Base-by-base conservation (phyloP, 2,888 invertebrate genomes). In the Sphaerophoria rueppellii region DNA sequence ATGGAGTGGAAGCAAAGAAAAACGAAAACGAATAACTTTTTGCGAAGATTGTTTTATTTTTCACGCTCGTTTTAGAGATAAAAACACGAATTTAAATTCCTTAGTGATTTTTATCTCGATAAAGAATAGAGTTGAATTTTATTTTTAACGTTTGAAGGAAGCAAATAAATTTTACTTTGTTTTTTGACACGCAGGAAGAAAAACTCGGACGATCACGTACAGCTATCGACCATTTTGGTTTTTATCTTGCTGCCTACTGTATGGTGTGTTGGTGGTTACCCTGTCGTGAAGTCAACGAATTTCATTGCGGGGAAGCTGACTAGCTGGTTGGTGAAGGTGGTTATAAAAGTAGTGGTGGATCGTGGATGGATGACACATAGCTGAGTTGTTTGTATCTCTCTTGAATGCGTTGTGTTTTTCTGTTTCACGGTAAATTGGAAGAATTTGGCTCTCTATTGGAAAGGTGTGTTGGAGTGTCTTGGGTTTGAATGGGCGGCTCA, bases 191-290 rank as follows among this genome's bases (percentile, higher is more conserved):
- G 82, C 86, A 82, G 79, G 78, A 86, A 72, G 70, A 86, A 86
- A 61, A 86, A 82, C 78, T 82, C 82, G 81, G 79, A 76, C 85
- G 86, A 87, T 76, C 83, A 87, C 87, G 82, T 80, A 81, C 82
- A 88, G 88, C 87, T 87, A 89, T 90, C 89, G 89, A 90, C 90
- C 90, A 90, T 89, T 89, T 88, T 89, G 89, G 88, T 88, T 89
- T 88, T 89, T 89, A 89, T 89, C 89, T 89, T 88, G 88, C 88
- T 88, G 88, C 88, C 88, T 88, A 89, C 89, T 89, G 89, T 86
- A 78, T 77, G 80, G 86, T 85, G 71, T 82, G 86, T 79, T 83
- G 72, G 86, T 83, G 86, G 80, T 86, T 82, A 87, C 87, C 86
- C 79, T 79, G 67, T 86, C 82, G 67, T 43, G 75, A 82, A 86